Evolutionary conservation across 2,888 invertebrate species (phyloP).

Genomic region (Sphaerophoria rueppellii): DNA sequence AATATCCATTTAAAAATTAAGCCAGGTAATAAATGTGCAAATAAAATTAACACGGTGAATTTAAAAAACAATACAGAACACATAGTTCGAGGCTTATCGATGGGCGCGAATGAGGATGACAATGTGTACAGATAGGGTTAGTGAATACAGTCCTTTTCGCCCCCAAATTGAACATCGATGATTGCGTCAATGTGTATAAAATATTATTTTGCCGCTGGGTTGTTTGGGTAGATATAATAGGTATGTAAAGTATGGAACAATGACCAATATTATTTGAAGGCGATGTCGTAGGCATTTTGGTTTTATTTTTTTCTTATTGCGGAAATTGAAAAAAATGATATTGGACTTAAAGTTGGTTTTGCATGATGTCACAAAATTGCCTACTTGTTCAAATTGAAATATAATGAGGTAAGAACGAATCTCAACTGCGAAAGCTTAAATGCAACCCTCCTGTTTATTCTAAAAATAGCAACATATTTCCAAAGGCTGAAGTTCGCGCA

Average conservation of each 20-base stretch:
- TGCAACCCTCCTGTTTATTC: slow-evolving; percentile 9
- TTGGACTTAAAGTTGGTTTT: slow-evolving; percentile 1
- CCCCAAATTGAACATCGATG: not conserved
- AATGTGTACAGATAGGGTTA: slow-evolving; percentile 19
- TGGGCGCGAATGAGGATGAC: slow-evolving; percentile 20
- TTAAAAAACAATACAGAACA: slow-evolving; percentile 69
- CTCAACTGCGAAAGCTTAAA: slow-evolving; percentile 7
- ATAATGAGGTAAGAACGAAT: slow-evolving; percentile 61
- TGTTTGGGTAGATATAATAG: no score
- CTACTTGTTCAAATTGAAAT: slow-evolving; percentile 67
- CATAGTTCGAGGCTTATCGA: not conserved
- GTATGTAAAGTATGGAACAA: no score
- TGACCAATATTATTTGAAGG: no score
- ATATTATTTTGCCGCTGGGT: no score
- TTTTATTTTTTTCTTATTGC: no score
- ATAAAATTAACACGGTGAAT: slow-evolving; percentile 73
- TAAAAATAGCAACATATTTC: slow-evolving; percentile 73
- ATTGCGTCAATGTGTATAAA: slow-evolving; percentile 45
- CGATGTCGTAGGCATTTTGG: no score
- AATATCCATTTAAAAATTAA: slow-evolving; percentile 71
- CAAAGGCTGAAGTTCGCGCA: slow-evolving; percentile 50
- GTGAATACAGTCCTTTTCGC: slow-evolving; percentile 67
- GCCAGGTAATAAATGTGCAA: slow-evolving; percentile 73
- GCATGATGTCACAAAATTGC: not conserved
- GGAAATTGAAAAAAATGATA: no score